A percentile compares a stretch with the other conserved stretches of the same genome.
These are phyloP conservation scores for Cliona cf. orientalis DNA, from an alignment of 37 sponge, comb jelly and placozoan species.

Conservation along the genomic window DNA sequence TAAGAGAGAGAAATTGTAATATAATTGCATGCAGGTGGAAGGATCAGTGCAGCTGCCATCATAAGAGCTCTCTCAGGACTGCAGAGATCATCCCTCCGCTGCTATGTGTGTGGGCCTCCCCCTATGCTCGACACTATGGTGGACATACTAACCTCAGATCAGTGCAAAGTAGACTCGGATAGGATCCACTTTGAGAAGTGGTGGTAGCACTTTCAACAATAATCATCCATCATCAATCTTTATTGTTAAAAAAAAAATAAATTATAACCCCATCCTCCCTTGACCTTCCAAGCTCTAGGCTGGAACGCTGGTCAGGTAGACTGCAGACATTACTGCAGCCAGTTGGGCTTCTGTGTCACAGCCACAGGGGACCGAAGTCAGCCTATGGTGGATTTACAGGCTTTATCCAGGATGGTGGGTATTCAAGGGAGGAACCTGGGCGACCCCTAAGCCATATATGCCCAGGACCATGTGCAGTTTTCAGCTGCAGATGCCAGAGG, in stretches of 20 bases:
- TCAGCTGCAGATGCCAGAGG: no score
- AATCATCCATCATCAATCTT: not conserved
- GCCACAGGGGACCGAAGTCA: no score
- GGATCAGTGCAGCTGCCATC: constrained; percentile 8
- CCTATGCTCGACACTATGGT: constrained; percentile 56
- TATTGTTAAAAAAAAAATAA: not conserved
- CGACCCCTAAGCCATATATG: no score
- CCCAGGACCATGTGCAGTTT: no score
- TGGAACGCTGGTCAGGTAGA: no score
- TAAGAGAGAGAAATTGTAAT: not conserved
- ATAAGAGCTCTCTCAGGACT: constrained; percentile 3
- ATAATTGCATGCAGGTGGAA: constrained; percentile 14
- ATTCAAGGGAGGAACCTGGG: no score
- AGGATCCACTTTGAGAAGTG: constrained; percentile 63
- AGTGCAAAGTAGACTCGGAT: not conserved
- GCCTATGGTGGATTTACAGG: no score
- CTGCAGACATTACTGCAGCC: no score
- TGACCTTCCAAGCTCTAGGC: no score
- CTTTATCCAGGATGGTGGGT: no score
- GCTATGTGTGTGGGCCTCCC: constrained; percentile 82
- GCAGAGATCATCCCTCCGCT: not conserved
- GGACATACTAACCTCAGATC: not conserved
- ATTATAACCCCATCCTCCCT: no score
- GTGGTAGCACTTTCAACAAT: constrained; percentile 52
- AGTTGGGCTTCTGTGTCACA: no score